Percentiles rank a stretch among this genome's conserved stretches.
These are phyloP conservation scores for Neolamprologus longior DNA, from an alignment of 2,113 vertebrate species.

Conservation along the genomic window DNA sequence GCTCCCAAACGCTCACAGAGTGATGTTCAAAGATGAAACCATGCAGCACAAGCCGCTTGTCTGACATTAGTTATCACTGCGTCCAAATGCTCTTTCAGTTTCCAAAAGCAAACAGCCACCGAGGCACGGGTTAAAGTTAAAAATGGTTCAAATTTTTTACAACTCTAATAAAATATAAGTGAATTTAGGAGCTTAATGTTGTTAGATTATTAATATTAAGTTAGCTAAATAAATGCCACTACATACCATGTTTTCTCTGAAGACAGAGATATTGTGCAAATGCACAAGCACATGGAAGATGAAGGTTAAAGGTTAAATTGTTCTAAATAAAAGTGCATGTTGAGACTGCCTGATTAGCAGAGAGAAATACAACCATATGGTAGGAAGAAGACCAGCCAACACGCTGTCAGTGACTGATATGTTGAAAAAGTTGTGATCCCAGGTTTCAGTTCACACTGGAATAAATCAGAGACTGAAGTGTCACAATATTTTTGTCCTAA, in stretches of 20 bases:
- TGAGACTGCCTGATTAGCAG: neutral
- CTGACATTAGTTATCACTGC: neutral
- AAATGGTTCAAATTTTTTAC: neutral
- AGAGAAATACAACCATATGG: neutral
- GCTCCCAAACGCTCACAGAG: neutral
- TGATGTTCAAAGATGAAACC: neutral
- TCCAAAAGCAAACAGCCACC: neutral
- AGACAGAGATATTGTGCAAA: neutral
- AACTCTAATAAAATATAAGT: neutral
- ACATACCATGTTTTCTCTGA: neutral
- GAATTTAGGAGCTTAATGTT: neutral
- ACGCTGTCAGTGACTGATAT: neutral
- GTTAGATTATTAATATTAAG: neutral
- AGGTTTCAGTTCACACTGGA: neutral
- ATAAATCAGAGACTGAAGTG: neutral
- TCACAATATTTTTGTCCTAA: neutral
- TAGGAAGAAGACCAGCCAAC: neutral
- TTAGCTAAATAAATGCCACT: neutral
- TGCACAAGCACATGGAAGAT: neutral
- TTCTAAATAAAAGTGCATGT: neutral
- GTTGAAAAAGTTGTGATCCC: neutral
- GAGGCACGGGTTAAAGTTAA: rapidly evolving
- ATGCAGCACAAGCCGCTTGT: neutral
- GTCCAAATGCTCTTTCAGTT: neutral
- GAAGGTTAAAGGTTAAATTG: neutral